These are phyloP conservation scores for Physeter macrocephalus DNA, from an alignment of 2,113 vertebrate genomes.

Conservation along the genomic window DNA sequence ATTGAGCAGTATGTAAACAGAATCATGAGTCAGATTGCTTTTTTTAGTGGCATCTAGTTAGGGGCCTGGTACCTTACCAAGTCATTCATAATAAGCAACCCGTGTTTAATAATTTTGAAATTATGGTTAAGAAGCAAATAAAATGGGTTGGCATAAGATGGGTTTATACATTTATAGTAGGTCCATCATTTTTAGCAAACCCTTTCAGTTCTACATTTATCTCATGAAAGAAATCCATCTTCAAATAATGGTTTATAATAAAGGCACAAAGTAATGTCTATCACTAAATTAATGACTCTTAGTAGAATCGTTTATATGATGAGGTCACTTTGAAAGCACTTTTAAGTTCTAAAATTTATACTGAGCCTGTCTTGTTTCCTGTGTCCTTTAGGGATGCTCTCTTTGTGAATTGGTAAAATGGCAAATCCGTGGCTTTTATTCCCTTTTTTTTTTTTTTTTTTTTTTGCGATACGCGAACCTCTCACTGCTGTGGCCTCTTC, in stretches of 20 bases:
- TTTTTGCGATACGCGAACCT: too few relatives aligned
- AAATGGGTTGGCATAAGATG: slow-evolving; percentile 11
- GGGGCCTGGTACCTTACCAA: slow-evolving; percentile 47
- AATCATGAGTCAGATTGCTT: slow-evolving; percentile 43
- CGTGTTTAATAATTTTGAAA: slow-evolving; percentile 17
- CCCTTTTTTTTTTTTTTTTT: too few relatives aligned
- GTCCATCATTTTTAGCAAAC: not conserved
- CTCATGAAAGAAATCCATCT: not conserved
- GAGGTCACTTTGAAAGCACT: not conserved
- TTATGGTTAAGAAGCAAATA: slow-evolving; percentile 11
- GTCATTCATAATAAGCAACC: slow-evolving; percentile 35
- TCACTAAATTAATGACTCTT: not conserved
- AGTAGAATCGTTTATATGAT: not conserved
- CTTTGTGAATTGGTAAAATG: slow-evolving; percentile 9
- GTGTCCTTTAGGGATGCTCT: not conserved
- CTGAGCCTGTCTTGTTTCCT: not conserved
- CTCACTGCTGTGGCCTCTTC: too few relatives aligned
- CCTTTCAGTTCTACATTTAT: not conserved
- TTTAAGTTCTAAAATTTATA: slow-evolving; percentile 22
- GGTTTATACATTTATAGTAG: not conserved
- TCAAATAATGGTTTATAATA: not conserved
- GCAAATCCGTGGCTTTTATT: not conserved
- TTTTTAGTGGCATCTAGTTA: slow-evolving; percentile 3
- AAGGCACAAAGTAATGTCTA: not conserved
- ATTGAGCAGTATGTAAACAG: slow-evolving; percentile 22